A percentile compares a stretch with the other conserved stretches of the same genome.
Conservation (phyloP, 2,113 vertebrate species). For the Tetrax tetrax region DNA sequence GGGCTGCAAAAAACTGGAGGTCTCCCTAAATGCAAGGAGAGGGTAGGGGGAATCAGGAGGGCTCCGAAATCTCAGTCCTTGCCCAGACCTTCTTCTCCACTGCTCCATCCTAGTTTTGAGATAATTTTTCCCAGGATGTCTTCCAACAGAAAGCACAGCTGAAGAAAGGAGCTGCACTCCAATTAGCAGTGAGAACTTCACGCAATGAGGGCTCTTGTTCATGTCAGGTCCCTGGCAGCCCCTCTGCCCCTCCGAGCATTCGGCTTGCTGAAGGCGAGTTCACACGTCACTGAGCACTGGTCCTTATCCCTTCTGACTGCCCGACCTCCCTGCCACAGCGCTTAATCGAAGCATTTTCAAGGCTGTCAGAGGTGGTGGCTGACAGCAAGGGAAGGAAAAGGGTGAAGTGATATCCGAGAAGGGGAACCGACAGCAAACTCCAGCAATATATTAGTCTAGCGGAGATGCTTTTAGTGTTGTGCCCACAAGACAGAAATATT, state of each 20-base stretch:
- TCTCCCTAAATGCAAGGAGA: background rate
- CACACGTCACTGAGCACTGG: background rate
- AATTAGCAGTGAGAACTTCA: background rate
- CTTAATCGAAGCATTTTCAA: background rate
- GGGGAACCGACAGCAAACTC: background rate
- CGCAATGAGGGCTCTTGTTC: background rate
- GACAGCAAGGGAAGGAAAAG: background rate
- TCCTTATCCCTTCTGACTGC: conserved; percentile 14
- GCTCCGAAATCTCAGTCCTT: background rate
- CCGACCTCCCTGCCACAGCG: background rate
- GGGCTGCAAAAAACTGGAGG: background rate
- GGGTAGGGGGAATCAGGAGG: background rate
- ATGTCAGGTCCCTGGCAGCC: background rate
- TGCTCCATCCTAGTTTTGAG: rapidly evolving
- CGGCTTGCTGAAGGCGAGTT: background rate
- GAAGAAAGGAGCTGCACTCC: background rate
- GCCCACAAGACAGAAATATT: background rate
- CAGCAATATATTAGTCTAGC: background rate
- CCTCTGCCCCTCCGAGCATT: background rate
- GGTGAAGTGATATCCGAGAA: background rate
- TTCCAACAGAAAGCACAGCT: background rate
- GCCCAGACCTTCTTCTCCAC: background rate
- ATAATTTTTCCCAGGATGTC: background rate
- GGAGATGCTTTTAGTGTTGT: background rate
- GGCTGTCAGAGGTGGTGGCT: background rate